Percentiles rank a stretch among this genome's conserved stretches.
phyloP scores from a whole-genome alignment of 2,113 vertebrate species.

The Mesocricetus auratus region DNA sequence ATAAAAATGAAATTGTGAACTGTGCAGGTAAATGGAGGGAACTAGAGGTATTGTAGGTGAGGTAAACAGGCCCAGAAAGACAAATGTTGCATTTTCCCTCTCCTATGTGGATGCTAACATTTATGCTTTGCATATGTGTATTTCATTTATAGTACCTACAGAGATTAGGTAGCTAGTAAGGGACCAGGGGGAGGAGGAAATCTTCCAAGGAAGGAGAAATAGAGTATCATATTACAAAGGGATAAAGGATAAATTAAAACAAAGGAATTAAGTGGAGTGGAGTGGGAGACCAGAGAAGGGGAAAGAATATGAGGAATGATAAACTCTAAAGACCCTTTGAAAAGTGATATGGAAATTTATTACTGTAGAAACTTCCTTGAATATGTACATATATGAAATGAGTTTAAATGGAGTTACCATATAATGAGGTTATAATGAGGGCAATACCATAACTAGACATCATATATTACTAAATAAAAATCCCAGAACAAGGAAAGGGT shows the following conservation, averaged over 20 bases:
- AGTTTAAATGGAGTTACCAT: not conserved
- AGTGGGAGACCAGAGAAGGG: accelerated
- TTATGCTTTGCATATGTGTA: not conserved
- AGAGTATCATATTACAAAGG: not conserved
- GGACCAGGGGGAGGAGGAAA: not conserved
- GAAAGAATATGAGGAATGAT: not conserved
- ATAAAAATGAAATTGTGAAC: not conserved
- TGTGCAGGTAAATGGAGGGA: not conserved
- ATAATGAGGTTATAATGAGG: not conserved
- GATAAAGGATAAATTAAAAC: not conserved
- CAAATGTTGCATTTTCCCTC: not conserved
- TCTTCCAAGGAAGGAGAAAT: not conserved
- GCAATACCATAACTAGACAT: not conserved
- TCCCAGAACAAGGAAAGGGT: not conserved
- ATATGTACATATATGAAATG: not conserved
- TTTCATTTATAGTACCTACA: not conserved
- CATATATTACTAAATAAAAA: not conserved
- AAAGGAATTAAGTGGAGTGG: not conserved
- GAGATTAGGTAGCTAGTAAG: not conserved
- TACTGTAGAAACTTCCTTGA: not conserved
- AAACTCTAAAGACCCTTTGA: not conserved
- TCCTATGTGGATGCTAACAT: not conserved
- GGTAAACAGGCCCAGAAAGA: not conserved
- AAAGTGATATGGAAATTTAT: not conserved
- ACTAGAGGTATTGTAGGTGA: not conserved